Percentiles rank a stretch among this genome's conserved stretches.
Conservation (phyloP, 2,797 vertebrate species). For the Scyliorhinus canicula region DNA sequence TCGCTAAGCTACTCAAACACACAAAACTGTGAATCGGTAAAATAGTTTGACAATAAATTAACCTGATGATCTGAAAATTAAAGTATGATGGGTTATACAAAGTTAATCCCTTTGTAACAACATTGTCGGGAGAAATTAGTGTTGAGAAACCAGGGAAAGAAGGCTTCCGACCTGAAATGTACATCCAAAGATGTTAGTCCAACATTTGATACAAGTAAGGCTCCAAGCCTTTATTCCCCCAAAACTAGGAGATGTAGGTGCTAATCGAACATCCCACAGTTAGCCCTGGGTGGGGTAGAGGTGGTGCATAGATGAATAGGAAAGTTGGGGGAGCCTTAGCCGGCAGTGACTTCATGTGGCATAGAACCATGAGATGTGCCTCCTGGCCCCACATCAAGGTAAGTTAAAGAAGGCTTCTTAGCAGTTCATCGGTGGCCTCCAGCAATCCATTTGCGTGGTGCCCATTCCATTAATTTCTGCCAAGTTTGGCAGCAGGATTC, state of each 20-base stretch:
- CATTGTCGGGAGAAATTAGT: not conserved
- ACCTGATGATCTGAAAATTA: not conserved
- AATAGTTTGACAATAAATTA: not conserved
- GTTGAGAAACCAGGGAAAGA: not conserved
- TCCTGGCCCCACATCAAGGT: not conserved
- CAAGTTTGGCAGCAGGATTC: not conserved
- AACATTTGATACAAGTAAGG: not conserved
- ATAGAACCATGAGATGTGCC: not conserved
- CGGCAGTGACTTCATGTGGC: not conserved
- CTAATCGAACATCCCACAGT: not conserved
- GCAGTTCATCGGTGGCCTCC: not conserved
- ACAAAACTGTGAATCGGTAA: not conserved
- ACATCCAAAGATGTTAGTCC: not conserved
- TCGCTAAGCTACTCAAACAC: not conserved
- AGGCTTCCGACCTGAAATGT: not conserved
- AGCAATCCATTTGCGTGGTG: not conserved
- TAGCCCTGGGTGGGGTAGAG: not conserved
- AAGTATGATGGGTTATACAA: not conserved
- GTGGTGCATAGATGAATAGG: too few relatives aligned
- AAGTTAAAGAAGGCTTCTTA: not conserved
- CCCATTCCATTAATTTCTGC: too few relatives aligned
- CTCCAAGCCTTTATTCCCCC: not conserved
- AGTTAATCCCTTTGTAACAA: not conserved
- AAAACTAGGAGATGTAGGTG: not conserved
- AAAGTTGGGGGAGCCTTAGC: not conserved